These are phyloP conservation scores for Parauchenoglanis ngamensis DNA, from an alignment of 2,797 vertebrate species.

Conservation along the genomic window DNA sequence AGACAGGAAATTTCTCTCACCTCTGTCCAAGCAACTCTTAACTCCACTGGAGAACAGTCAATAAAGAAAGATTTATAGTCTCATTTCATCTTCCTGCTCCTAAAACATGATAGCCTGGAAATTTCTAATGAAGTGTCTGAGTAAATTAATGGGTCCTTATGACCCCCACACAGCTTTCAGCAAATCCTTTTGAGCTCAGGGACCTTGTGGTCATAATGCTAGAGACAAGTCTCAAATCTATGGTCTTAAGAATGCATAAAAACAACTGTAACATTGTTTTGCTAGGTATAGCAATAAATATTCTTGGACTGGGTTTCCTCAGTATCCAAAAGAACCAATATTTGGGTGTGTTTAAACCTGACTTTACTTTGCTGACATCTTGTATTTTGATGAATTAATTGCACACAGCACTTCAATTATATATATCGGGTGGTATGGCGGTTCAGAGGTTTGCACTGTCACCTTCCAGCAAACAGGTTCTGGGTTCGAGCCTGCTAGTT, in stretches of 20 bases:
- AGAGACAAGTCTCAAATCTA: background rate
- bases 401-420: background rate
- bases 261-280: background rate
- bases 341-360: background rate
- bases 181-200: background rate
- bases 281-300: background rate
- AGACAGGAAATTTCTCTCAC: background rate
- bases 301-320: background rate
- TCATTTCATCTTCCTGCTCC: background rate
- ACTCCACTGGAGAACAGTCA: background rate
- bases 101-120: background rate
- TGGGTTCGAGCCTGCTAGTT: too few relatives aligned
- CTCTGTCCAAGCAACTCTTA: background rate
- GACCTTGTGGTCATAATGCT: background rate
- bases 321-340: background rate
- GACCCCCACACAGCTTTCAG: background rate
- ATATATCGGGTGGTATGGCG: background rate
- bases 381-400: background rate
- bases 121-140: background rate
- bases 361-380: background rate
- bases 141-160: background rate
- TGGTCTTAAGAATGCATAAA: background rate
- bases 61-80: conserved; percentile 1
- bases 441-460: too few relatives aligned
- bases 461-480: too few relatives aligned